These are phyloP conservation scores for Pseudois nayaur DNA, from an alignment of 2,113 vertebrate species.

Conservation along the genomic window DNA sequence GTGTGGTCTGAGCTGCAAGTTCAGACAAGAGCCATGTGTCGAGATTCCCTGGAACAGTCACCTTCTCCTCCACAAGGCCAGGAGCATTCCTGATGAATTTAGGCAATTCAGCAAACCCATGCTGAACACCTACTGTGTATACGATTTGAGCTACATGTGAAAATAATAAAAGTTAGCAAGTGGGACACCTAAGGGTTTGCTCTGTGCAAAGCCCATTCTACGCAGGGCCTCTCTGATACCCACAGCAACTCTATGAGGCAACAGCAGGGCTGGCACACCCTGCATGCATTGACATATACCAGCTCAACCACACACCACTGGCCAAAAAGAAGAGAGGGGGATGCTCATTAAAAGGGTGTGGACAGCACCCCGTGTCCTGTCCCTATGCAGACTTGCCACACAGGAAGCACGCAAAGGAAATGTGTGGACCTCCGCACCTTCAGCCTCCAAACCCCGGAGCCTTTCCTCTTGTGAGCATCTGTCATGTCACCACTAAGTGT, in stretches of 20 bases:
- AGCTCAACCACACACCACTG: not conserved
- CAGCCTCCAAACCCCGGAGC: accelerated
- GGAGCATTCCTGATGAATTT: not conserved
- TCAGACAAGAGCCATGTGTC: not conserved
- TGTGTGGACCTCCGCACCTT: not conserved
- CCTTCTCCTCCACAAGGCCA: not conserved
- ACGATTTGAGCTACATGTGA: not conserved
- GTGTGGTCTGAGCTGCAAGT: not conserved
- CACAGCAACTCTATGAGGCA: not conserved
- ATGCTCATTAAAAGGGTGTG: not conserved
- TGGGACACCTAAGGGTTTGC: accelerated
- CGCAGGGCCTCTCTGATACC: not conserved
- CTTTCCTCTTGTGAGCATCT: not conserved
- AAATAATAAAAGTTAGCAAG: not conserved
- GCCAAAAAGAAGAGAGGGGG: not conserved
- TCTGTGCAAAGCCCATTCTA: not conserved
- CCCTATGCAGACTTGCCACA: not conserved
- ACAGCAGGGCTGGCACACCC: not conserved
- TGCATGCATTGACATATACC: not conserved
- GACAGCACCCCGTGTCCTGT: not conserved
- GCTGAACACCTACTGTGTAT: not conserved
- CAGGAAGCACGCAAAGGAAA: not conserved
- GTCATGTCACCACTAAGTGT: not conserved
- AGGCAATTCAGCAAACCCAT: not conserved
- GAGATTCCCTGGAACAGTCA: not conserved